A percentile compares a stretch with the other conserved stretches of the same genome.
Conservation (phyloP, 2,888 invertebrate genomes). For the Strigamia transsilvanica region DNA sequence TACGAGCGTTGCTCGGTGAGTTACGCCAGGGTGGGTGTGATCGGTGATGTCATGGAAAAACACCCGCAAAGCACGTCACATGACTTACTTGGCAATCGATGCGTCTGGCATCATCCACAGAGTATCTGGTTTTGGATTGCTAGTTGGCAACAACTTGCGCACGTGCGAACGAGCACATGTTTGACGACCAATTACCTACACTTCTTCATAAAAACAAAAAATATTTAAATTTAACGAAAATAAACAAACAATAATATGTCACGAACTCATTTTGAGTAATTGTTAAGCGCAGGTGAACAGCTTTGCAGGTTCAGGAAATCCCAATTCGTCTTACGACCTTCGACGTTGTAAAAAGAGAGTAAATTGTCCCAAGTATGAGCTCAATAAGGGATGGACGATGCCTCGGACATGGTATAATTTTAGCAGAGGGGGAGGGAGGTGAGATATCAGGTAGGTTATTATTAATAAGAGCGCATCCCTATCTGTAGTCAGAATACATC, state of each 20-base stretch:
- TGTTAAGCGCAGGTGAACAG: no score
- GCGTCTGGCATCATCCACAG: neutral
- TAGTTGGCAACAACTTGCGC: conserved; percentile 27
- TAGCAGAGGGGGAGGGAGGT: no score
- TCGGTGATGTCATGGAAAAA: conserved; percentile 46
- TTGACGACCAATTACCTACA: conserved; percentile 11
- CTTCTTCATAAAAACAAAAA: neutral
- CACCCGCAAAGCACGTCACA: conserved; percentile 41
- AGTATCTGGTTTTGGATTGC: neutral
- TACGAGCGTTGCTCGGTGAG: neutral
- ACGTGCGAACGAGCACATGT: conserved; percentile 39
- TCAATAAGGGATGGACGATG: no score
- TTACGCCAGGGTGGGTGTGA: conserved; percentile 25
- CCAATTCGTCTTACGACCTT: no score
- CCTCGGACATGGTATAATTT: no score
- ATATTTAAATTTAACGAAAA: neutral
- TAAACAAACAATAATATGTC: no score
- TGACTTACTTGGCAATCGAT: conserved; percentile 23
- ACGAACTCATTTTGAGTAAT: neutral
- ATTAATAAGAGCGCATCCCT: no score
- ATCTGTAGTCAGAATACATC: no score
- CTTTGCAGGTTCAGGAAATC: no score
- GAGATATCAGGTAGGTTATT: no score
- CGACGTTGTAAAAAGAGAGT: no score
- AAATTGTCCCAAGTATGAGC: no score